phyloP scores from a whole-genome alignment of 2,113 vertebrate species.

The Sula dactylatra region DNA sequence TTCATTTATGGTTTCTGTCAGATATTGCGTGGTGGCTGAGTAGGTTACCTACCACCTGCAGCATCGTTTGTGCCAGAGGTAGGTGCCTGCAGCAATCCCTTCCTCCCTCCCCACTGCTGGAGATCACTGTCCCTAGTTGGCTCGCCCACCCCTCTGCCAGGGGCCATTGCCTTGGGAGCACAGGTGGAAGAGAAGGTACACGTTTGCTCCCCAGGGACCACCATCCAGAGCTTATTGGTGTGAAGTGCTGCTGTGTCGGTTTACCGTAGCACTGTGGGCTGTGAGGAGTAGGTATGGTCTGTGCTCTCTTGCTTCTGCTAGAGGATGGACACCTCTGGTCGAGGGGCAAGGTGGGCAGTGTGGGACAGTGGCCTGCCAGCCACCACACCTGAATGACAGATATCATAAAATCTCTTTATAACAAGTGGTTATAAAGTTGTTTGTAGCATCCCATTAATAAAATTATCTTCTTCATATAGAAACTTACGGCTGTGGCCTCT shows the following conservation, averaged over 20 bases:
- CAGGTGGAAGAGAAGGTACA: not conserved
- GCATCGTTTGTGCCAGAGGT: not conserved
- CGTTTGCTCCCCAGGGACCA: not conserved
- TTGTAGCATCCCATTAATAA: not conserved
- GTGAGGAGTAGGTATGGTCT: not conserved
- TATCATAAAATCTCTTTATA: not conserved
- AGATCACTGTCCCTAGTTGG: not conserved
- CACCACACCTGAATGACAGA: not conserved
- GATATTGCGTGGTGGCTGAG: not conserved
- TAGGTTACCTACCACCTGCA: not conserved
- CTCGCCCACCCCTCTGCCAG: not conserved
- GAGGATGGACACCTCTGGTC: not conserved
- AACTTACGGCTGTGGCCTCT: not conserved
- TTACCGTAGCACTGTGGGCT: not conserved
- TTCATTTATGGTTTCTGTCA: not conserved
- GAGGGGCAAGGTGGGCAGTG: not conserved
- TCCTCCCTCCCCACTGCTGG: not conserved
- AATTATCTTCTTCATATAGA: not conserved
- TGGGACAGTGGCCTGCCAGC: not conserved
- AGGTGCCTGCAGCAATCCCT: not conserved
- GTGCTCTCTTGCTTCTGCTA: not conserved
- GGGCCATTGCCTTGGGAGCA: not conserved
- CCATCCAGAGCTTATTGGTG: not conserved
- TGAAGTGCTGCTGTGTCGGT: fast-evolving
- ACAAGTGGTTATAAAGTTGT: not conserved